Percentiles rank a stretch among this genome's conserved stretches.
These are phyloP conservation scores for Holacanthella duospinosa DNA, from an alignment of 2,888 invertebrate species.

Conservation along the genomic window DNA sequence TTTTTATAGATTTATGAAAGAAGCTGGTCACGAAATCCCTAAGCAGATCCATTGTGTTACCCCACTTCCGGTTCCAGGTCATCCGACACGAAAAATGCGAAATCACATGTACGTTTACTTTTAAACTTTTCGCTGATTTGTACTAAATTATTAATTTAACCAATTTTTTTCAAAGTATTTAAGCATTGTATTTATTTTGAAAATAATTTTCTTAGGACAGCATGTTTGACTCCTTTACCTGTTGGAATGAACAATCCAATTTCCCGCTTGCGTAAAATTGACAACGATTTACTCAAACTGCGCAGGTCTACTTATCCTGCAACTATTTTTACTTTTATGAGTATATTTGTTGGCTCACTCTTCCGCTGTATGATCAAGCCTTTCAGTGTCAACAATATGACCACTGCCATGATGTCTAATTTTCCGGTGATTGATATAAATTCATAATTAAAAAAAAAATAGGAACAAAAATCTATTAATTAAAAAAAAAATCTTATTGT, in stretches of 20 bases:
- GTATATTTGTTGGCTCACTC: constrained; percentile 13
- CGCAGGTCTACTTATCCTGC: constrained; percentile 10
- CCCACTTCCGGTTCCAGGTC: constrained; percentile 9
- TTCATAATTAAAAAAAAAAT: background rate
- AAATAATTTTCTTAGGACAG: background rate
- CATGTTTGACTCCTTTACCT: constrained; percentile 8
- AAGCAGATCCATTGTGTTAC: constrained; percentile 6
- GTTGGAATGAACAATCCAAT: constrained; percentile 13
- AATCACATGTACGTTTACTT: constrained; percentile 8
- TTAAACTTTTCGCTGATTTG: background rate
- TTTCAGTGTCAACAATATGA: constrained; percentile 9
- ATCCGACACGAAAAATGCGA: constrained; percentile 2
- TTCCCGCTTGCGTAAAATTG: constrained; percentile 4
- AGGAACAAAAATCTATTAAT: background rate
- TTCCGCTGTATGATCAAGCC: constrained; percentile 8
- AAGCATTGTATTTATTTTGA: background rate
- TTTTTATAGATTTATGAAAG: constrained; percentile 26
- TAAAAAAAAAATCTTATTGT: constrained; percentile 1
- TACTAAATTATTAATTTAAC: background rate
- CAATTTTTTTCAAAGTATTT: too few relatives aligned
- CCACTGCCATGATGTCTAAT: constrained; percentile 14
- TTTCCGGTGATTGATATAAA: constrained; percentile 4
- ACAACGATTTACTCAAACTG: constrained; percentile 12
- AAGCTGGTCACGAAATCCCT: constrained; percentile 18
- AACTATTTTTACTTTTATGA: constrained; percentile 6